Conservation (phyloP, 2,888 invertebrate genomes). For the Holacanthella duospinosa region DNA sequence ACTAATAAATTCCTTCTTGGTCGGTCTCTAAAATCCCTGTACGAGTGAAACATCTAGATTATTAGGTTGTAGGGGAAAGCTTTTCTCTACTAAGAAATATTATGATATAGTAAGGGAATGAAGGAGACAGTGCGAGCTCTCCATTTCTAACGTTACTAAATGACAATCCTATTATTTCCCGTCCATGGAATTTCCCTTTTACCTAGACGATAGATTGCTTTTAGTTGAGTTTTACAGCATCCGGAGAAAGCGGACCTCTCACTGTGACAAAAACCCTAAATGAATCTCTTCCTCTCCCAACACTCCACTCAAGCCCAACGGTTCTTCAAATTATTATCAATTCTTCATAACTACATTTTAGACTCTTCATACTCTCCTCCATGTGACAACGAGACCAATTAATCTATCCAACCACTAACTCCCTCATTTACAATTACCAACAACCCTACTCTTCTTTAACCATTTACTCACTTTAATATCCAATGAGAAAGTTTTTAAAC, state of each 20-base stretch:
- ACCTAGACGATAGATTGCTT: not conserved
- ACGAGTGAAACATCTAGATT: too few relatives aligned
- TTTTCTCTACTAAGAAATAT: not conserved
- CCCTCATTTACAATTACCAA: too few relatives aligned
- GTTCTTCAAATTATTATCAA: not conserved
- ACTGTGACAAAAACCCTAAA: constrained; percentile 24
- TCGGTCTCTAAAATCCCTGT: constrained; percentile 18
- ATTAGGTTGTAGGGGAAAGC: too few relatives aligned
- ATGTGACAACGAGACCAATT: not conserved
- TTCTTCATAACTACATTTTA: not conserved
- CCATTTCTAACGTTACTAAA: constrained; percentile 12
- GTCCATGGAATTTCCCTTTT: not conserved
- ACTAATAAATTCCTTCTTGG: constrained; percentile 39
- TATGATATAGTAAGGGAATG: not conserved
- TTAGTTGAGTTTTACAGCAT: not conserved
- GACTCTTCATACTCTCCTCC: not conserved
- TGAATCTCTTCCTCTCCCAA: constrained; percentile 14
- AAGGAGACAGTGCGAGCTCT: constrained; percentile 2
- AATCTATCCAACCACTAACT: not conserved
- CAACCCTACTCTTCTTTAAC: too few relatives aligned
- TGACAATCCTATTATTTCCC: constrained; percentile 11
- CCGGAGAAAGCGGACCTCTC: constrained; percentile 14
- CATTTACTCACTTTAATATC: too few relatives aligned
- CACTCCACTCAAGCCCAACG: not conserved
- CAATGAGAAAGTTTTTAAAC: too few relatives aligned